A percentile compares a stretch with the other conserved stretches of the same genome.
phyloP scores from a whole-genome alignment of 2,888 invertebrate species.

The Cartodere bifasciata region DNA sequence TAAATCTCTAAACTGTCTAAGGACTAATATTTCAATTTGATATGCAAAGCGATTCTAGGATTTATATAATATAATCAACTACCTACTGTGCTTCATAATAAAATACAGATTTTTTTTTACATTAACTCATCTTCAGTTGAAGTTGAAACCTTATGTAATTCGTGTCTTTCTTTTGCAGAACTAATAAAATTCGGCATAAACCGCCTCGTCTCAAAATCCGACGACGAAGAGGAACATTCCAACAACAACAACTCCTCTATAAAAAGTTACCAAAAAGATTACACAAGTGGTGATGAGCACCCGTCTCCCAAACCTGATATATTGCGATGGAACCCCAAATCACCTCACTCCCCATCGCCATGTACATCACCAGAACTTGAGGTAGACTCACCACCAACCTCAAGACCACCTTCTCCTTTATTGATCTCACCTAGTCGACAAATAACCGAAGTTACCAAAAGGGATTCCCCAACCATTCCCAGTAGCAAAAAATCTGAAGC shows the following conservation, averaged over 20 bases:
- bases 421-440: constrained; percentile 38
- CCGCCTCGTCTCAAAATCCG: constrained; percentile 56
- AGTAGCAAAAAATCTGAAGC: constrained; percentile 73
- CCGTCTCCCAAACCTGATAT: constrained; percentile 27
- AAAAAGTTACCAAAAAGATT: constrained; percentile 35
- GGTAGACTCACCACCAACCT: constrained; percentile 60
- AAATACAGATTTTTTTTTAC: not conserved
- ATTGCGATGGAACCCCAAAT: constrained; percentile 27
- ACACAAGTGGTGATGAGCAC: constrained; percentile 42
- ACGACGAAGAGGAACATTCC: constrained; percentile 48
- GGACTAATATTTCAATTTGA: no score
- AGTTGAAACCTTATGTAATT: not conserved
- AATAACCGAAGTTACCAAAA: constrained; percentile 33
- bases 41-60: no score
- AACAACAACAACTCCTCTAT: constrained; percentile 37
- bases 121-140: not conserved
- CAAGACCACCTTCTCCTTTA: constrained; percentile 39
- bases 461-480: constrained; percentile 33
- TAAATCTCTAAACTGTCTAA: no score
- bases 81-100: no score
- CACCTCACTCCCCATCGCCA: constrained; percentile 29
- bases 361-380: constrained; percentile 58
- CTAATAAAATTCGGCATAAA: constrained; percentile 76
- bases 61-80: no score
- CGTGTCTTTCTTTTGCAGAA: constrained; percentile 43